Percentiles rank a stretch among this genome's conserved stretches.
Evolutionary conservation across 2,797 vertebrate species (phyloP).

Genomic region (Limosa lapponica): DNA sequence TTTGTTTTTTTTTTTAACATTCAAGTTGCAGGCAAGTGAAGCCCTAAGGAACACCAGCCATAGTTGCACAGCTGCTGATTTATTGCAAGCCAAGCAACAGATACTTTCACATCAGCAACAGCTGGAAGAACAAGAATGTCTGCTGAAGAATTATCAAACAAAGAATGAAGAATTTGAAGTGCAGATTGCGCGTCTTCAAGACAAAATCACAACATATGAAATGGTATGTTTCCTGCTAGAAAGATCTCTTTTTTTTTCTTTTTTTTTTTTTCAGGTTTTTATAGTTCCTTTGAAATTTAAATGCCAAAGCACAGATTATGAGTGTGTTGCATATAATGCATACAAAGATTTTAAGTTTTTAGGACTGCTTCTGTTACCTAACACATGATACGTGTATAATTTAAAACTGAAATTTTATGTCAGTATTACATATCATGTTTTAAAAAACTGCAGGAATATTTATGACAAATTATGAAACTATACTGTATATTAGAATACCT

Average conservation of each 20-base stretch:
- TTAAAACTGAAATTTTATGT: background rate
- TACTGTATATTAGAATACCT: background rate
- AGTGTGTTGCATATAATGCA: background rate
- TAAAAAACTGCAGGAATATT: background rate
- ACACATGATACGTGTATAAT: background rate
- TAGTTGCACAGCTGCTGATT: slow-evolving; percentile 91
- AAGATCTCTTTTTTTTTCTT: background rate
- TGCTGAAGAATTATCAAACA: slow-evolving; percentile 79
- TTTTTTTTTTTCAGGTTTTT: background rate
- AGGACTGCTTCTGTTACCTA: background rate
- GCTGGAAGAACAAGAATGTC: slow-evolving; percentile 84
- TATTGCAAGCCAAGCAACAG: slow-evolving; percentile 91
- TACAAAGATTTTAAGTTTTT: background rate
- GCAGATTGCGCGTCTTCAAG: slow-evolving; percentile 81
- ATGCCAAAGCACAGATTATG: background rate
- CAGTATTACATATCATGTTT: background rate
- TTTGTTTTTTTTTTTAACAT: slow-evolving; percentile 34
- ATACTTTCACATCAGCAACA: slow-evolving; percentile 88
- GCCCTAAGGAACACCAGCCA: slow-evolving; percentile 91
- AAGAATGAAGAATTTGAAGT: slow-evolving; percentile 80
- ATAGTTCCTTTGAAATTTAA: background rate
- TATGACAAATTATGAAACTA: background rate
- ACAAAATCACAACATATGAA: slow-evolving; percentile 80
- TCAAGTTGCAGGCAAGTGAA: slow-evolving; percentile 94
- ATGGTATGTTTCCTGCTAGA: slow-evolving; percentile 75